Conservation (phyloP, 2,113 vertebrate species). For the Corythornis vintsioides region DNA sequence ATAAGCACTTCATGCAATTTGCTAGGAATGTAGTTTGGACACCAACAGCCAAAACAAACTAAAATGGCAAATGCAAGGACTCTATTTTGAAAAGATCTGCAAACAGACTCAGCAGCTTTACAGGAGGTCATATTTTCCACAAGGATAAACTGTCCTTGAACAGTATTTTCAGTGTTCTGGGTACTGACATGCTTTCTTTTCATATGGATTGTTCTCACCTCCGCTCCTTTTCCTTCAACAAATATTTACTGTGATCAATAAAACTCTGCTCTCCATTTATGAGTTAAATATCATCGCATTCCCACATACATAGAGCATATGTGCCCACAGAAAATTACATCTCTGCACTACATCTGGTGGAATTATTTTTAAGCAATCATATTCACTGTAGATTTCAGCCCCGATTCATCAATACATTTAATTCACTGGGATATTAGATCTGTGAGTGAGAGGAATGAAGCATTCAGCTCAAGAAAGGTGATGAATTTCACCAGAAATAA, state of each 20-base stretch:
- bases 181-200: slow-evolving; percentile 49
- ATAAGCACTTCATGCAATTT: slow-evolving; percentile 71
- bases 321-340: slow-evolving; percentile 46
- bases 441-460: slow-evolving; percentile 2
- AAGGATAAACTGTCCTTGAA: slow-evolving; percentile 72
- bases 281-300: slow-evolving; percentile 53
- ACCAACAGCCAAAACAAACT: slow-evolving; percentile 74
- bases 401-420: slow-evolving; percentile 48
- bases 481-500: slow-evolving; percentile 25
- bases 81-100: slow-evolving; percentile 69
- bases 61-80: slow-evolving; percentile 70
- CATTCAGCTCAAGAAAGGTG: slow-evolving; percentile 16
- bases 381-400: slow-evolving; percentile 43
- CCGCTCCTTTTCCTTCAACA: slow-evolving; percentile 31
- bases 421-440: slow-evolving; percentile 39
- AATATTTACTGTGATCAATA: slow-evolving; percentile 66
- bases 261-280: slow-evolving; percentile 54
- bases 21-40: slow-evolving; percentile 71
- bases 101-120: slow-evolving; percentile 62
- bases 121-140: slow-evolving; percentile 66
- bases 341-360: slow-evolving; percentile 26
- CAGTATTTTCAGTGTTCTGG: slow-evolving; percentile 51
- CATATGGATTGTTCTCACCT: slow-evolving; percentile 46
- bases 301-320: slow-evolving; percentile 9
- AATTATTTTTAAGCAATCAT: slow-evolving; percentile 56